Evolutionary conservation across 1,140 invertebrate species (phyloP).

Genomic region (Amyelois transitella): DNA sequence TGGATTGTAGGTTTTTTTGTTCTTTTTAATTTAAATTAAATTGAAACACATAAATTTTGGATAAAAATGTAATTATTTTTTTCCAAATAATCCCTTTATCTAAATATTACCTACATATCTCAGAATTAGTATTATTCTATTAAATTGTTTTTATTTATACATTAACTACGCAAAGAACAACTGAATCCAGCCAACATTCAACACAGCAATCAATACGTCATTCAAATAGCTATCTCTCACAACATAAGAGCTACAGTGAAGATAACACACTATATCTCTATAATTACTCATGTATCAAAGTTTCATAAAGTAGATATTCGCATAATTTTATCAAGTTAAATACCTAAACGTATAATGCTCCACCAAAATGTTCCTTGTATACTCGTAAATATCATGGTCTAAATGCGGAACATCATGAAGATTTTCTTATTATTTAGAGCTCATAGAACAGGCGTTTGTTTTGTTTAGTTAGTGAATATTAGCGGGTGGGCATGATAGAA

Average conservation of each 20-base stretch:
- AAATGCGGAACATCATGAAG: conserved; percentile 4
- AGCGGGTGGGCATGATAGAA: conserved; percentile 18
- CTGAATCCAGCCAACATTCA: too few species aligned
- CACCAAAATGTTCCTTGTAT: neutral
- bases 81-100: too few species aligned
- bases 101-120: too few species aligned
- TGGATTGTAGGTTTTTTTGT: too few species aligned
- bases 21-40: too few species aligned
- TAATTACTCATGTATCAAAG: neutral
- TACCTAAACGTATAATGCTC: neutral
- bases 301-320: neutral
- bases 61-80: too few species aligned
- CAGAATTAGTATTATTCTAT: too few species aligned
- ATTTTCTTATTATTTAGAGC: conserved; percentile 8
- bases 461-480: conserved; percentile 10
- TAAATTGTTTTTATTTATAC: too few species aligned
- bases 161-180: too few species aligned
- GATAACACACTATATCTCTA: neutral
- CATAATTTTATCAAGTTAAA: neutral
- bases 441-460: conserved; percentile 17
- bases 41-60: too few species aligned
- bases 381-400: neutral
- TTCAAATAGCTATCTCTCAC: neutral
- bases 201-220: neutral
- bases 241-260: neutral